Base-by-base conservation (phyloP, 1,140 invertebrate genomes). In the Fopius arisanus region DNA sequence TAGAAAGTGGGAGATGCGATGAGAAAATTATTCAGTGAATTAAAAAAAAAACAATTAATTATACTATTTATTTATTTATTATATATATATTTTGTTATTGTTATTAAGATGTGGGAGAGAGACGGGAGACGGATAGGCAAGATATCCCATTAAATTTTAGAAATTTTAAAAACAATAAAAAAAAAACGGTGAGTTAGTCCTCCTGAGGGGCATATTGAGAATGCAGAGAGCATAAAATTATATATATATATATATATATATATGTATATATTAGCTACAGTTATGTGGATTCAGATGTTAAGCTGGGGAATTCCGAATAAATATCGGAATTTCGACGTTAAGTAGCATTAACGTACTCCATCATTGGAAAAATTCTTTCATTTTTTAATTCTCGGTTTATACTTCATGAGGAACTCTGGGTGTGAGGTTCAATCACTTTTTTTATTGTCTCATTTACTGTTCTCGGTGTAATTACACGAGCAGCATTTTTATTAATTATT, bases 1-100 rank as follows among this genome's bases (percentile, higher is more conserved):
- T 40, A 72, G 62, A 72, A 72, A 63, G 70, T 72, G 70, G 48
- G 70, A 48, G 63, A 59, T 26, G n/a, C 23, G 54, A 41, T 12
- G 62, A 26, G 59, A 40, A 70, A 28, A 63, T 2, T 37, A 3
- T 4, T 10, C 16, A 29, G 1, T 21, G 23, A 40, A 40, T 7
- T 21, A 21, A 14, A 40, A 0, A 67, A 67, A 9, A 48, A 2
- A 43, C 21, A 67, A 41, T 21, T 23, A 67, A n/a, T 29, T 63
- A n/a, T 51, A n/a, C 19, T 14, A 16, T 51, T 51, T 51, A 2
- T 51, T 51, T 51, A 16, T 3, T 51, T 16, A 14, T 51, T 0
- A 51, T 16, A n/a, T n/a, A n/a, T n/a, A n/a, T n/a, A n/a, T n/a
- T n/a, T n/a, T n/a, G n/a, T n/a, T n/a, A n/a, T n/a, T n/a, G n/a